A percentile compares a stretch with the other conserved stretches of the same genome.
Evolutionary conservation across 92 coral and sea anemone species (phyloP).

Genomic region (Plumapathes pennacea): DNA sequence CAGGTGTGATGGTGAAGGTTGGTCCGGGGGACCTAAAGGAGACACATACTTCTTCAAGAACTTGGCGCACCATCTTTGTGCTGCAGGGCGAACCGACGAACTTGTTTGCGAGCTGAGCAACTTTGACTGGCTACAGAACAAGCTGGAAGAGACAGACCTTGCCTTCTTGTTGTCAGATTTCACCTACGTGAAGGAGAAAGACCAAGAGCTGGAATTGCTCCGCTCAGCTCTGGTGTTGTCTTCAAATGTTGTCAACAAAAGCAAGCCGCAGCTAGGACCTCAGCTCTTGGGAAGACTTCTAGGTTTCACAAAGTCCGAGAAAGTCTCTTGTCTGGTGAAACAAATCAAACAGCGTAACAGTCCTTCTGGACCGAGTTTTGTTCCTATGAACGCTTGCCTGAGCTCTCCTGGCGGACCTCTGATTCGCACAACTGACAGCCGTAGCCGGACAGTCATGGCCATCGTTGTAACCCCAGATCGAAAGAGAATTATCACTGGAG

Average conservation of each 20-base stretch:
- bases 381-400: constrained; percentile 48
- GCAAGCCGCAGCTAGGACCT: constrained; percentile 36
- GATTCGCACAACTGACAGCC: constrained; percentile 34
- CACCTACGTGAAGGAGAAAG: constrained; percentile 9
- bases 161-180: constrained; percentile 61
- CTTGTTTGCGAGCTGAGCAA: constrained; percentile 19
- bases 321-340: constrained; percentile 18
- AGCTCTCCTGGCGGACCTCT: constrained; percentile 61
- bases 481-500: constrained; percentile 46
- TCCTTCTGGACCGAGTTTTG: constrained; percentile 4
- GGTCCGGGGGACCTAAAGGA: constrained; percentile 45
- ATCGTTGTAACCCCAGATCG: constrained; percentile 26
- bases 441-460: constrained; percentile 26
- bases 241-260: constrained; percentile 39
- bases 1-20: constrained; percentile 27
- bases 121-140: constrained; percentile 51
- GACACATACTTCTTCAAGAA: constrained; percentile 42
- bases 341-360: constrained; percentile 8
- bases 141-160: constrained; percentile 43
- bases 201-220: constrained; percentile 45
- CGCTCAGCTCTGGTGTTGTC: constrained; percentile 49
- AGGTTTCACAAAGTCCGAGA: constrained; percentile 19
- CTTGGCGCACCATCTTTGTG: constrained; percentile 49
- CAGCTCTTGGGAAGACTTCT: constrained; percentile 57
- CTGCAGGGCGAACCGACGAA: constrained; percentile 41